Conservation (phyloP, 2,113 vertebrate species). For the Oenanthe melanoleuca region DNA sequence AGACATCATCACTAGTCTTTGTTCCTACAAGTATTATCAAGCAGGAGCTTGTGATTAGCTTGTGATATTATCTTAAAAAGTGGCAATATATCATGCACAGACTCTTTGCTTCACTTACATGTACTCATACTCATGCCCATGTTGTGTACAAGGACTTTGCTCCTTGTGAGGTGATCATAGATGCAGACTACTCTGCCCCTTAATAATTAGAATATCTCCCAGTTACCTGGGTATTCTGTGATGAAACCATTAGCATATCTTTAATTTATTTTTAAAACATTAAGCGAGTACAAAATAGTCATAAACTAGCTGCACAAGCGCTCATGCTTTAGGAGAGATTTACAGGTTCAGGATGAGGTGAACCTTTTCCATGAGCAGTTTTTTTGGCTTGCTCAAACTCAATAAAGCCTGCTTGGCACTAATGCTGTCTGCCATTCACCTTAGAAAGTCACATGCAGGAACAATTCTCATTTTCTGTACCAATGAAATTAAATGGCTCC, state of each 20-base stretch:
- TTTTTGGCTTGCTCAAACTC: neutral
- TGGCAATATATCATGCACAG: neutral
- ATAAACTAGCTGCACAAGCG: neutral
- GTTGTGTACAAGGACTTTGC: accelerated
- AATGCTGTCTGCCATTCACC: neutral
- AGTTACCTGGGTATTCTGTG: neutral
- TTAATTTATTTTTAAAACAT: neutral
- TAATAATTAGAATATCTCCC: neutral
- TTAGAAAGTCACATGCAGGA: neutral
- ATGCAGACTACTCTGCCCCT: neutral
- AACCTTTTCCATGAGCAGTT: neutral
- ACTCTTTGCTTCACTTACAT: neutral
- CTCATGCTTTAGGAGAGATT: neutral
- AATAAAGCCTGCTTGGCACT: neutral
- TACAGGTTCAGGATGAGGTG: neutral
- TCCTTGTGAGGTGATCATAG: neutral
- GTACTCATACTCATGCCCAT: neutral
- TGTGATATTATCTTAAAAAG: neutral
- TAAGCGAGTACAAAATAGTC: neutral
- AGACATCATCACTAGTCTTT: neutral
- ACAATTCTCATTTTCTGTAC: neutral
- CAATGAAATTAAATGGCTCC: neutral
- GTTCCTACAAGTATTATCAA: neutral
- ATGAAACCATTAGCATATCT: neutral
- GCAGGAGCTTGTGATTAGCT: neutral